Conservation (phyloP, 92 coral and sea anemone genomes). For the Hydrozoanthus gracilis region DNA sequence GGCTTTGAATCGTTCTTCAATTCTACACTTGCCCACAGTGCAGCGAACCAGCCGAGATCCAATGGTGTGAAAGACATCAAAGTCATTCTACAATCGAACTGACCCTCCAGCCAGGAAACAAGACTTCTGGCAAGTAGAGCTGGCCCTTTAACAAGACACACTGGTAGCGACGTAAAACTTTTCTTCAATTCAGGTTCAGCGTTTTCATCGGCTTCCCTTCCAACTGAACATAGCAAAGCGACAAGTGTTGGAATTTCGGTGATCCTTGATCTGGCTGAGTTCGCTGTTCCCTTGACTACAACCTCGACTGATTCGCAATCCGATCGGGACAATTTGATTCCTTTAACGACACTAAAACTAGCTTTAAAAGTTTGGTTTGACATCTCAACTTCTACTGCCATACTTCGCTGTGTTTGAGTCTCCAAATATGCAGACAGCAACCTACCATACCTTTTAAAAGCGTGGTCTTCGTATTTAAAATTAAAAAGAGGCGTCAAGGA, state of each 20-base stretch:
- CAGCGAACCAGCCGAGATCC: conserved; percentile 87
- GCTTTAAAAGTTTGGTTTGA: conserved; percentile 54
- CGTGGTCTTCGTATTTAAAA: conserved; percentile 58
- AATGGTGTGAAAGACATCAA: conserved; percentile 78
- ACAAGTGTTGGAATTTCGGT: conserved; percentile 52
- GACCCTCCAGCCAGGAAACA: conserved; percentile 74
- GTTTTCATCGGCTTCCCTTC: conserved; percentile 57
- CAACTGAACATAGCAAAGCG: conserved; percentile 74
- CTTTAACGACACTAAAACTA: conserved; percentile 59
- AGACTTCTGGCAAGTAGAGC: conserved; percentile 59
- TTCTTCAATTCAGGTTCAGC: conserved; percentile 34
- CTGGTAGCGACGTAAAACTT: conserved; percentile 72
- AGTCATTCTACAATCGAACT: conserved; percentile 86
- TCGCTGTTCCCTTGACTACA: conserved; percentile 38
- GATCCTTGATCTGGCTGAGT: conserved; percentile 21
- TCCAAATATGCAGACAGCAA: conserved; percentile 64
- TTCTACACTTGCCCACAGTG: conserved; percentile 87
- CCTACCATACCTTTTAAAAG: conserved; percentile 65
- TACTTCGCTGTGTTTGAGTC: conserved; percentile 49
- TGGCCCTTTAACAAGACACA: conserved; percentile 87
- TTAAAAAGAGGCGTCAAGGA: conserved; percentile 85
- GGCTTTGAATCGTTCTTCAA: conserved; percentile 49
- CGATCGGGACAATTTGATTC: conserved; percentile 61
- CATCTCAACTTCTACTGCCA: conserved; percentile 51
- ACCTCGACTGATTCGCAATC: conserved; percentile 74